phyloP scores from a whole-genome alignment of 2,888 invertebrate genomes.

The Machimus atricapillus region DNA sequence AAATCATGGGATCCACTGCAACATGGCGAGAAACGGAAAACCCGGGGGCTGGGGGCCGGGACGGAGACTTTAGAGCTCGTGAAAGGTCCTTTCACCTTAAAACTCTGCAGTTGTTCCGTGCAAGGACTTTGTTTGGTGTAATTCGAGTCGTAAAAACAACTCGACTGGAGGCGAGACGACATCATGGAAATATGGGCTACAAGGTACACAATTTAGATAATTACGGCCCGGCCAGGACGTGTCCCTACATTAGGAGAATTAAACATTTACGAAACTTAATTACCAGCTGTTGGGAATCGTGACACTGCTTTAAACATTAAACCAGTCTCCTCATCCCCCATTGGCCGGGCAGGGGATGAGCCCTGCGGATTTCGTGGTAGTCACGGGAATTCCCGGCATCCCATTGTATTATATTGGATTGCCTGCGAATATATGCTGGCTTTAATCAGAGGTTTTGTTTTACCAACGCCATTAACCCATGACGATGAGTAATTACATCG shows the following conservation, averaged over 20 bases:
- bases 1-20: background rate
- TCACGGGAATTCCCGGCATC: background rate
- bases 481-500: background rate
- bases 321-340: background rate
- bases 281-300: constrained; percentile 3
- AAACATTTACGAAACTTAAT: constrained; percentile 31
- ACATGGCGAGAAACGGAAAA: background rate
- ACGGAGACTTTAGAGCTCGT: background rate
- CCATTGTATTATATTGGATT: background rate
- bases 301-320: background rate
- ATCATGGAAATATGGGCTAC: constrained; percentile 30
- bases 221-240: constrained; percentile 8
- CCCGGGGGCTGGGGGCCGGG: background rate
- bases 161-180: constrained; percentile 9
- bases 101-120: constrained; percentile 1
- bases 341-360: background rate
- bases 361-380: background rate
- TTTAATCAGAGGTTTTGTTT: background rate
- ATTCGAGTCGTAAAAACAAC: constrained; percentile 17
- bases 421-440: background rate
- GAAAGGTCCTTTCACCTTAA: constrained; percentile 20
- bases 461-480: background rate
- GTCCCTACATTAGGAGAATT: constrained; percentile 28
- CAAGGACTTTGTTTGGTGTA: constrained; percentile 22
- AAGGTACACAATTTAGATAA: constrained; percentile 38